A percentile compares a stretch with the other conserved stretches of the same genome.
Conservation (phyloP, 2,797 vertebrate species). For the Micrastur ruficollis region DNA sequence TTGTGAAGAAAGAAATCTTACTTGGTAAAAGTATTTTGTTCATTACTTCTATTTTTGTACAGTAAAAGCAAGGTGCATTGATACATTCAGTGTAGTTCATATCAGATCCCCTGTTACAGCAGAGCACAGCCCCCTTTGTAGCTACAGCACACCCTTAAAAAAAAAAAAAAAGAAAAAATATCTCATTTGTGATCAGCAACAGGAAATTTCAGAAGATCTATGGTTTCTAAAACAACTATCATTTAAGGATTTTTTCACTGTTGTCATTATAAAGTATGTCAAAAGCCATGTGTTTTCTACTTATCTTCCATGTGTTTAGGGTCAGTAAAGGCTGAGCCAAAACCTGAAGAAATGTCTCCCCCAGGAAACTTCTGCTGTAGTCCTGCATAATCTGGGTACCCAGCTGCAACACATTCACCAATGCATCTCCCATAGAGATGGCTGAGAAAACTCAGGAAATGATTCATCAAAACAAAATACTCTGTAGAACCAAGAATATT, state of each 20-base stretch:
- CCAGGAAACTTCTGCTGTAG: not conserved
- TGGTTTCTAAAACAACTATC: not conserved
- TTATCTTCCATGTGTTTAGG: not conserved
- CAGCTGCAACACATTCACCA: not conserved
- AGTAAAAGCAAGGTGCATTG: not conserved
- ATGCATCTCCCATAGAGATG: not conserved
- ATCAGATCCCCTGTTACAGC: not conserved
- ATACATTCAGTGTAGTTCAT: not conserved
- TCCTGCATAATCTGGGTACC: not conserved
- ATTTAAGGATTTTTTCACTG: not conserved
- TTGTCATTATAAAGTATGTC: not conserved
- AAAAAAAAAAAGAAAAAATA: not conserved
- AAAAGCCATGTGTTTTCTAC: not conserved
- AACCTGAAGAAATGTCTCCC: not conserved
- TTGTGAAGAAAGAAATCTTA: constrained; percentile 33
- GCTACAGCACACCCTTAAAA: not conserved
- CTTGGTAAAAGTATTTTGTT: constrained; percentile 42
- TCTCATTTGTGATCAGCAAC: not conserved
- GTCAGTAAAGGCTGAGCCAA: not conserved
- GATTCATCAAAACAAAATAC: not conserved
- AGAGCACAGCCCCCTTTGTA: constrained; percentile 15
- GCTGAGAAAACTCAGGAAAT: not conserved
- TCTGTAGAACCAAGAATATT: not conserved
- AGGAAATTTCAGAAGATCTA: not conserved
- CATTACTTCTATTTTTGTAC: not conserved